phyloP scores from a whole-genome alignment of 35 echinoderm and acorn worm genomes.

The Apostichopus californicus region DNA sequence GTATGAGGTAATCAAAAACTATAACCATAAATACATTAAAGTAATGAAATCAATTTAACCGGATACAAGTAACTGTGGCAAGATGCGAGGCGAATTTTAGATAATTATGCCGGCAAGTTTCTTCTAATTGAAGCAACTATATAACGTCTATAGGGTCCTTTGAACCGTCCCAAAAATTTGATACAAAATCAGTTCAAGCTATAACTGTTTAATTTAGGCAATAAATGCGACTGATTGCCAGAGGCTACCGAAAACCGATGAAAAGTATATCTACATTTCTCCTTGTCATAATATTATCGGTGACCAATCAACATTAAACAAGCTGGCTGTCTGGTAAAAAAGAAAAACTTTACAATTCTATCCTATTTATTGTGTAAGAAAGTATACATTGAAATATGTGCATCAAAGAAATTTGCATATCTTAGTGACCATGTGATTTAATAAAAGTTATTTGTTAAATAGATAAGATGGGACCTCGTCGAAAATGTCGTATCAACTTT shows the following conservation, averaged over 20 bases:
- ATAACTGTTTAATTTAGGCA: constrained; percentile 1
- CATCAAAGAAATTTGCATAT: constrained; percentile 39
- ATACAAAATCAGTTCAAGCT: constrained; percentile 1
- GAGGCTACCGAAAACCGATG: constrained; percentile 25
- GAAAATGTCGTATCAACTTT: constrained; percentile 18
- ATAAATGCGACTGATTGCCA: constrained; percentile 41
- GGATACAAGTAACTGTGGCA: too few species aligned
- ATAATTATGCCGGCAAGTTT: background rate
- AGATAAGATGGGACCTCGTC: constrained; percentile 11
- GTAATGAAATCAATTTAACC: too few species aligned
- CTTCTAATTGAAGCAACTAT: background rate
- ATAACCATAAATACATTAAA: too few species aligned
- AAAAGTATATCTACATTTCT: background rate
- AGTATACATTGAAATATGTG: constrained; percentile 32
- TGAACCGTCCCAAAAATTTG: background rate
- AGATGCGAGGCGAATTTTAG: too few species aligned
- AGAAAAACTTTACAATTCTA: background rate
- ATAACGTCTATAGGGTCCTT: background rate
- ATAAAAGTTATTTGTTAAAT: constrained; percentile 14
- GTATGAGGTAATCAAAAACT: too few species aligned
- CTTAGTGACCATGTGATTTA: constrained; percentile 49
- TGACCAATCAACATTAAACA: constrained; percentile 47
- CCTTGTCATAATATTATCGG: constrained; percentile 47
- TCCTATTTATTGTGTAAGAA: background rate
- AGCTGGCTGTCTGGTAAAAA: background rate